Conservation (phyloP, 2,888 invertebrate genomes). For the Troilus luridus region DNA sequence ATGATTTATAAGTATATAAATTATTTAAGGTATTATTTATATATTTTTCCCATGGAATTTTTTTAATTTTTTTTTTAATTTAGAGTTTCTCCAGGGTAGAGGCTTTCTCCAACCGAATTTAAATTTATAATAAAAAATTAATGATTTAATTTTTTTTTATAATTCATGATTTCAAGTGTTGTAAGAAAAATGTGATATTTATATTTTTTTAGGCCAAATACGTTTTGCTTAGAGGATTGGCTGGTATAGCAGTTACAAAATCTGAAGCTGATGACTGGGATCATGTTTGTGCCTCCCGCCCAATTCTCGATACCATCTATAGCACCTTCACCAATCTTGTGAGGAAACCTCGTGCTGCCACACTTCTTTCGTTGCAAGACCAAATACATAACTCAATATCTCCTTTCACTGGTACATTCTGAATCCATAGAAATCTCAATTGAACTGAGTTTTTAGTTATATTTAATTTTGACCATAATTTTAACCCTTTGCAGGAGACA, state of each 20-base stretch:
- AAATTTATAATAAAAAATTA: too few species aligned
- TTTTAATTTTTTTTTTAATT: too few species aligned
- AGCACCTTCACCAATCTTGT: constrained; percentile 70
- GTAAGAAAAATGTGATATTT: neutral
- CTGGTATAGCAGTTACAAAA: constrained; percentile 76
- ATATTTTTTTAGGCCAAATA: constrained; percentile 75
- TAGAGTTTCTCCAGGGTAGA: too few species aligned
- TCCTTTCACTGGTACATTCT: constrained; percentile 55
- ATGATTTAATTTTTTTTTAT: neutral
- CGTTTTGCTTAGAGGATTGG: constrained; percentile 78
- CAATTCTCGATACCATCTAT: constrained; percentile 66
- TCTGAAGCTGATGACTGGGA: constrained; percentile 75
- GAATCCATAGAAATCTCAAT: neutral
- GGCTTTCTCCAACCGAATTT: too few species aligned
- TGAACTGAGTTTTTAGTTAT: neutral
- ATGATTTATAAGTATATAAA: too few species aligned
- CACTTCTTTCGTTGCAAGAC: constrained; percentile 76
- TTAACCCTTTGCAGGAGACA: constrained; percentile 70
- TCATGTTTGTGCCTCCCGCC: constrained; percentile 64
- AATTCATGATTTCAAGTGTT: neutral
- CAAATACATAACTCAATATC: constrained; percentile 70
- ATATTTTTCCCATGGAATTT: too few species aligned
- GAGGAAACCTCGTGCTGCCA: constrained; percentile 77
- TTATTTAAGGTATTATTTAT: too few species aligned
- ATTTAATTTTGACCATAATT: neutral